Percentiles rank a stretch among this genome's conserved stretches.
Conservation (phyloP, 1,140 invertebrate species). For the Penaeus vannamei region DNA sequence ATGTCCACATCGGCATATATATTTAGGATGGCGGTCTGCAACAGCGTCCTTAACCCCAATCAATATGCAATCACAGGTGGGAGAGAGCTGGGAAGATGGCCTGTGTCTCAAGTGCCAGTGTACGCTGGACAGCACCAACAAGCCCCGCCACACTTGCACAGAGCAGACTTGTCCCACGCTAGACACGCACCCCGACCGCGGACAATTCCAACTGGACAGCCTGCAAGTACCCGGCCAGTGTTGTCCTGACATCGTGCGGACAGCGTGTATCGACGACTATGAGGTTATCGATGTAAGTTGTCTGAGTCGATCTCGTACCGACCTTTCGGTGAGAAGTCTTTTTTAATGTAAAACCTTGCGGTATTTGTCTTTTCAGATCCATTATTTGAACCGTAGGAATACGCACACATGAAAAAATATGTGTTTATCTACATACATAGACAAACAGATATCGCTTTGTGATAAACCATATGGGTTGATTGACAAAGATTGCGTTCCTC, state of each 20-base stretch:
- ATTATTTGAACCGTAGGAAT: too few species aligned
- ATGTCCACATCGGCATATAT: too few species aligned
- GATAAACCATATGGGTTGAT: neutral
- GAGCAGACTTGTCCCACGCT: conserved; percentile 69
- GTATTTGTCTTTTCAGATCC: too few species aligned
- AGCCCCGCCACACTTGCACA: conserved; percentile 73
- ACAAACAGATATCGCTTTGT: neutral
- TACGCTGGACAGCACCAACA: conserved; percentile 68
- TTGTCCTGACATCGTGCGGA: conserved; percentile 76
- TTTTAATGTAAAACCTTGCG: too few species aligned
- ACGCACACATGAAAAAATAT: too few species aligned
- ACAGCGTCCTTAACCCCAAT: neutral
- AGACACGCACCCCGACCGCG: conserved; percentile 58
- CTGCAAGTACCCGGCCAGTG: conserved; percentile 75
- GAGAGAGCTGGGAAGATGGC: conserved; percentile 80
- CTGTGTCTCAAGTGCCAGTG: conserved; percentile 79
- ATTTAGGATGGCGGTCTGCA: too few species aligned
- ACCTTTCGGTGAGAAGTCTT: too few species aligned
- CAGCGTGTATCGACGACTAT: conserved; percentile 77
- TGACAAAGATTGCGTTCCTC: neutral
- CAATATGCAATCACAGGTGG: conserved; percentile 68
- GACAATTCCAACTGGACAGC: conserved; percentile 71
- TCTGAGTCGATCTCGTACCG: too few species aligned
- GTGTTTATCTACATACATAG: too few species aligned
- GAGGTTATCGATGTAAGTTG: conserved; percentile 74